Evolutionary conservation across 2,797 vertebrate species (phyloP).

Genomic region (Darevskia mixta): DNA sequence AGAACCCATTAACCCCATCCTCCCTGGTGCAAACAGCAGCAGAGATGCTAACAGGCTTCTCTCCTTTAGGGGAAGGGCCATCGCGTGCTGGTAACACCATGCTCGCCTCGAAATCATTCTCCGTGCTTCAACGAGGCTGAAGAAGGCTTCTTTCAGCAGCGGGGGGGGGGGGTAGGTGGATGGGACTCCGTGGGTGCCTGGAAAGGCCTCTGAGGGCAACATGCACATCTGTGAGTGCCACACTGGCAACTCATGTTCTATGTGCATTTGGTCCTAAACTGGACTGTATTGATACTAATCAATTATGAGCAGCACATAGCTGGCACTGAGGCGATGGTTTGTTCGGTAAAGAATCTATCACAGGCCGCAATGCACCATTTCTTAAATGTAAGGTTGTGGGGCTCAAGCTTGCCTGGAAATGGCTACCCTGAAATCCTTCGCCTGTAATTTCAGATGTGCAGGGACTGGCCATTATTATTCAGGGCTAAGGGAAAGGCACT

Average conservation of each 20-base stretch:
- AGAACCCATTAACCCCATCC: not conserved
- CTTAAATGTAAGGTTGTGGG: constrained; percentile 24
- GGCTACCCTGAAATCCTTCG: not conserved
- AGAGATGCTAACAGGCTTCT: not conserved
- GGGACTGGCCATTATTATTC: not conserved
- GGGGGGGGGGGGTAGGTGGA: too few relatives aligned
- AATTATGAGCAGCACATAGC: constrained; percentile 13
- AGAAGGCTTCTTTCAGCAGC: too few relatives aligned
- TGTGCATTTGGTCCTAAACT: too few relatives aligned
- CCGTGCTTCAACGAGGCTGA: too few relatives aligned
- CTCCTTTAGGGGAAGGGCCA: too few relatives aligned
- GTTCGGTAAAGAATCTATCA: constrained; percentile 40
- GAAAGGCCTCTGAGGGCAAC: too few relatives aligned
- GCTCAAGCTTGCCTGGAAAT: not conserved
- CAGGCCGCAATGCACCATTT: not conserved
- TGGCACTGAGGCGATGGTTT: constrained; percentile 42
- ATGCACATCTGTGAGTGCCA: too few relatives aligned
- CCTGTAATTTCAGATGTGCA: not conserved
- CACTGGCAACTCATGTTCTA: too few relatives aligned
- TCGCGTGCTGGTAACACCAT: too few relatives aligned
- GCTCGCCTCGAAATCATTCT: too few relatives aligned
- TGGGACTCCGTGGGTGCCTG: too few relatives aligned
- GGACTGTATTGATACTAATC: constrained; percentile 30
- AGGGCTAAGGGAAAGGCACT: not conserved
- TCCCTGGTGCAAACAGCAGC: not conserved